A percentile compares a stretch with the other conserved stretches of the same genome.
Evolutionary conservation across 2,888 invertebrate genomes (phyloP).

Genomic region (Eupithecia subfuscata): DNA sequence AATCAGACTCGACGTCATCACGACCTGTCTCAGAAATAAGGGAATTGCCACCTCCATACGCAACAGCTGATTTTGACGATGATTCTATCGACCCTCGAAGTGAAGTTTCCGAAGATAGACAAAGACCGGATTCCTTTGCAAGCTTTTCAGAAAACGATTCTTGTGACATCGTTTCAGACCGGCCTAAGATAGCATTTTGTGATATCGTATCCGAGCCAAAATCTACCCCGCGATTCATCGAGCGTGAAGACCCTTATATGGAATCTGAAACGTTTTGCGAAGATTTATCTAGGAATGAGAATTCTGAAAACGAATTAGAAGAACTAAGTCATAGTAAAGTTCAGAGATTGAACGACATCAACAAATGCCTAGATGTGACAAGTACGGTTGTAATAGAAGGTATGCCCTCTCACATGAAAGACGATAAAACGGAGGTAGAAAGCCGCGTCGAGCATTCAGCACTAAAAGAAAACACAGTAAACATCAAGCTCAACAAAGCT

Average conservation of each 20-base stretch:
- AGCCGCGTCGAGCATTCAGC: conserved; percentile 71
- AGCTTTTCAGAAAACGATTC: conserved; percentile 81
- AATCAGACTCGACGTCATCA: conserved; percentile 83
- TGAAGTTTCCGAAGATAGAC: conserved; percentile 77
- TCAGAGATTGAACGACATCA: conserved; percentile 79
- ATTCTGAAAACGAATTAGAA: conserved; percentile 76
- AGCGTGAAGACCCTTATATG: conserved; percentile 76
- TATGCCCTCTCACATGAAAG: conserved; percentile 55
- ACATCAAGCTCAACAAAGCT: conserved; percentile 70
- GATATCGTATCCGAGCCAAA: conserved; percentile 76
- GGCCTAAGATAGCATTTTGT: conserved; percentile 67
- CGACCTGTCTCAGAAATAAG: conserved; percentile 83
- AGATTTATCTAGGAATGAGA: conserved; percentile 68
- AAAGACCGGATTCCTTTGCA: conserved; percentile 76
- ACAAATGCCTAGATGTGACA: conserved; percentile 68
- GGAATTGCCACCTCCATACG: conserved; percentile 82
- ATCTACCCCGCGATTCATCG: conserved; percentile 77
- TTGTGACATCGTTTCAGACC: conserved; percentile 72
- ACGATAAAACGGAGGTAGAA: conserved; percentile 68
- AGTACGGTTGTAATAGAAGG: conserved; percentile 62
- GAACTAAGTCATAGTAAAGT: conserved; percentile 73
- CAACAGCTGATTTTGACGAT: conserved; percentile 77
- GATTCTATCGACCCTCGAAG: conserved; percentile 79
- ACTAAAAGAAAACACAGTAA: conserved; percentile 75
- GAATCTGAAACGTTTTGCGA: conserved; percentile 76